Evolutionary conservation across 2,797 vertebrate species (phyloP).

Genomic region (Peromyscus attwateri): DNA sequence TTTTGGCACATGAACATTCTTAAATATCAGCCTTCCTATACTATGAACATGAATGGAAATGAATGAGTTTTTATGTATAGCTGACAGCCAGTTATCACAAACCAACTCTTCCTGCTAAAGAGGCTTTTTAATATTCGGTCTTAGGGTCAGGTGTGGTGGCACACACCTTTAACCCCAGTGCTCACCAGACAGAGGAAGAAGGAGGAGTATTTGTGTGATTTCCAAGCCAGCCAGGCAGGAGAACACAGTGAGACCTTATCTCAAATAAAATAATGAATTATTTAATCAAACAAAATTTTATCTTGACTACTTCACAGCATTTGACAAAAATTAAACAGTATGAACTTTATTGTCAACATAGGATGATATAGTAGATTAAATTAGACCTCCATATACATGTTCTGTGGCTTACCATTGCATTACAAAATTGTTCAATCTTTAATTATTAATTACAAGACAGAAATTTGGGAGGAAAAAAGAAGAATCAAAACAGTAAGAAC

Average conservation of each 20-base stretch:
- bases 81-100: background rate
- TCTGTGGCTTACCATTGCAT: background rate
- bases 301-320: background rate
- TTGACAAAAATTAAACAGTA: background rate
- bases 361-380: constrained; percentile 1
- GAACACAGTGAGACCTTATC: background rate
- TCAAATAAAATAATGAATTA: background rate
- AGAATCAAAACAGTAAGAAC: background rate
- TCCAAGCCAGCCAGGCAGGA: background rate
- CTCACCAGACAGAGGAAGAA: background rate
- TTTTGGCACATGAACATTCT: background rate
- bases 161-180: background rate
- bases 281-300: background rate
- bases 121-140: background rate
- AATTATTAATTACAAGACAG: background rate
- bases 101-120: background rate
- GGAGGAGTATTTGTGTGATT: background rate
- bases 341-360: background rate
- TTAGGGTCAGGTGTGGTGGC: background rate
- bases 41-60: background rate
- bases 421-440: background rate
- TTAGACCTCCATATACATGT: background rate
- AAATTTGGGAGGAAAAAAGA: background rate
- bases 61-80: no score
- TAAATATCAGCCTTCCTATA: background rate